Percentiles rank a stretch among this genome's conserved stretches.
These are phyloP conservation scores for Cheilosia impressa DNA, from an alignment of 2,888 invertebrate species.

Conservation along the genomic window DNA sequence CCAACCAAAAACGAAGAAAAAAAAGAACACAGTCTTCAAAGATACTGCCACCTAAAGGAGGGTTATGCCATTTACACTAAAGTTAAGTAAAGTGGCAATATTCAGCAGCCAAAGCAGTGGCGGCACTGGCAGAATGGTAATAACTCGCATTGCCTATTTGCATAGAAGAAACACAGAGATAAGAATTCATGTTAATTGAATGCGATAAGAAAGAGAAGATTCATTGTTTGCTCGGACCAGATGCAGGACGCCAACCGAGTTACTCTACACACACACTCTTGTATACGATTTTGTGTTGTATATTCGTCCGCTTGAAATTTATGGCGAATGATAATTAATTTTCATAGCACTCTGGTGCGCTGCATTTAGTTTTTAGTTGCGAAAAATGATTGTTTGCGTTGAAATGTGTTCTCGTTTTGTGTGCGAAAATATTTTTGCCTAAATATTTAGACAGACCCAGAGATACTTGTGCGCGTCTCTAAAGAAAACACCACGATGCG, in stretches of 20 bases:
- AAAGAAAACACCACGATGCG: neutral
- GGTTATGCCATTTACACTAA: conserved; percentile 10
- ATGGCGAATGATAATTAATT: conserved; percentile 70
- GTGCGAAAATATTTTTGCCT: conserved; percentile 57
- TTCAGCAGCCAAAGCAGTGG: conserved; percentile 15
- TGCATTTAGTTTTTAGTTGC: conserved; percentile 24
- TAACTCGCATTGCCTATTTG: conserved; percentile 56
- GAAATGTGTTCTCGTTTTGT: conserved; percentile 48
- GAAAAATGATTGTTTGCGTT: conserved; percentile 44
- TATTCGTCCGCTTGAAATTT: conserved; percentile 43
- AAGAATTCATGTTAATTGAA: conserved; percentile 75
- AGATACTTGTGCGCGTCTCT: conserved; percentile 7
- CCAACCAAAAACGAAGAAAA: neutral
- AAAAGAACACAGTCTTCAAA: neutral
- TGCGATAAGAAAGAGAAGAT: conserved; percentile 71
- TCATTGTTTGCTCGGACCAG: conserved; percentile 69
- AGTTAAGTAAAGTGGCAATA: conserved; percentile 38
- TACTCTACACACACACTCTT: neutral
- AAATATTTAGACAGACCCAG: conserved; percentile 63
- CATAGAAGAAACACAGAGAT: conserved; percentile 55
- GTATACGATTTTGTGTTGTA: conserved; percentile 13
- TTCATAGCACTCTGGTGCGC: conserved; percentile 46
- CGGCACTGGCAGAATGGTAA: conserved; percentile 41
- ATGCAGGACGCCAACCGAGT: conserved; percentile 32
- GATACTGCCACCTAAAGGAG: conserved; percentile 8